Evolutionary conservation across 2,113 vertebrate species (phyloP), one percentile per base, ranked within the genome.

Genomic region (Gnathonemus longibarbis): DNA sequence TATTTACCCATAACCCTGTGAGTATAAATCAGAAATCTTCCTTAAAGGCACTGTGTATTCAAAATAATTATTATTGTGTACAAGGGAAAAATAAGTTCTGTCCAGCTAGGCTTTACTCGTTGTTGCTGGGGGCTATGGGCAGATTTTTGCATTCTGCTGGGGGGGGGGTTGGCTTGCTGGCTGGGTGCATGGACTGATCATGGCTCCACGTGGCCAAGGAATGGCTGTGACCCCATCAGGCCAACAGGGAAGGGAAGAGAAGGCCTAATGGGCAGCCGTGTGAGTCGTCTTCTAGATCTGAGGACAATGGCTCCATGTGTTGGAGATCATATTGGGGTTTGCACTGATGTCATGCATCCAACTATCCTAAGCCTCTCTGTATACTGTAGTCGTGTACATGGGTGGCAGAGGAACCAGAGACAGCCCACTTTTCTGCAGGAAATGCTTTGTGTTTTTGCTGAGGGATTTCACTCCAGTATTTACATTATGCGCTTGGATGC

Each of bases 101-200:
- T 86, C 84, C 13, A 27, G 46, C 46, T 50, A 27, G 84, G n/a
- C 46, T 50, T 86, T 49, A 31, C 8, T 86, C 46, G 77, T 86
- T 86, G 84, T 86, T 86, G 84, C 84, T 86, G 84, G 84, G 84
- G 84, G 84, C 84, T 86, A 27, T 27, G 84, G 84, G 84, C 45
- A 86, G 84, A 86, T 86, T 50, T 50, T 49, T 48, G 39, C 74
- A 27, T 84, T 84, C 39, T 48, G 45, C 39, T 24, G 83, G 83
- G 80, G 62, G 8, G 58, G 62, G 62, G 62, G 10, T 27, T 66
- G n/a, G n/a, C 58, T 66, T 66, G 62, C 62, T 84, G 80, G 39
- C 45, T 19, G 35, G 7, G 83, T 8, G 21, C 3, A 9, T n/a
- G 83, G 83, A 4, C 24, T 84, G 17, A 10, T 48, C 39, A 21